Base-by-base conservation (phyloP, 2,888 invertebrate species). In the Ormyrus nitidulus region DNA sequence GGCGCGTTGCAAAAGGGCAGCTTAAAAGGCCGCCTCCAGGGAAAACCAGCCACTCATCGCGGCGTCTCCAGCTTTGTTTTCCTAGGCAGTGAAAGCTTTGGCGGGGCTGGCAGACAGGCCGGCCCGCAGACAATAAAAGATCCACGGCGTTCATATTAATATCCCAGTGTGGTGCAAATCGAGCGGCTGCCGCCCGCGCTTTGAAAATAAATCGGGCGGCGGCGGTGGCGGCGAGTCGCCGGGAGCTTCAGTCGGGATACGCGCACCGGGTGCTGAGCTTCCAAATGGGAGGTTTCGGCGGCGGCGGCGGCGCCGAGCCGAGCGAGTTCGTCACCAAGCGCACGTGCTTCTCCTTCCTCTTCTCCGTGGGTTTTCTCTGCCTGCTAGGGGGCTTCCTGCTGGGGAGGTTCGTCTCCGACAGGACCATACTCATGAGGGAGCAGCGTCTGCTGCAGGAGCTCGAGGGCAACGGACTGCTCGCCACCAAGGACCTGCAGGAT, bases 211-310 rank as follows among this genome's bases (percentile, higher is more conserved):
- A 56, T 53, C 49, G 8, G 66, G 11, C 46, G 6, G 49, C 2
- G 49, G 34, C 34, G 34, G 34, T 34, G 34, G 34, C 34, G 34
- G 34, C 34, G 34, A 34, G 34, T 34, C 34, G 34, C 34, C 34
- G 34, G 34, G 34, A 34, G 34, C 34, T 4, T 34, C 34, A 34
- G 34, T 34, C 48, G 19, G 46, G n/a, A 46, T 61, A 86, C 65
- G 92, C 92, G 92, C 91, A 92, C 78, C 89, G 91, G 13, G 90
- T 92, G 65, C 84, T 92, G 69, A 92, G 92, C 84, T 89, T 91
- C 80, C 91, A 91, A 87, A 90, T 90, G 85, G 89, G 34, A 34
- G 34, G 34, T 34, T 34, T 34, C 34, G 34, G 90, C 77, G 87
- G 91, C 13, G 89, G 89, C 44, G 85, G 87, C 44, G 88, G 86